Base-by-base conservation (phyloP, 2,888 invertebrate species). In the Habroteleia sp. region DNA sequence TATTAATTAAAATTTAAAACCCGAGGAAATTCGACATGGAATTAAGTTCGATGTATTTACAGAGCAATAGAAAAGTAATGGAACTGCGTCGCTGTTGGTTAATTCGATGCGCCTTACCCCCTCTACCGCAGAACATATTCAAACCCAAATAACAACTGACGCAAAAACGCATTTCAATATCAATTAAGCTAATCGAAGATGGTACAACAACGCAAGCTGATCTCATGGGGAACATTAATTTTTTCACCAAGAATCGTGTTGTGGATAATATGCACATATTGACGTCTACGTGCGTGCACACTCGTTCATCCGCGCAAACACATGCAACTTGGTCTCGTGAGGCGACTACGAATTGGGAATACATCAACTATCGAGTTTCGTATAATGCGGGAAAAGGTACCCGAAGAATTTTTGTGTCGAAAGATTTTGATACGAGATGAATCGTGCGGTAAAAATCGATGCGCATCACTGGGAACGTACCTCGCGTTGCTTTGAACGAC, bases 401-500 rank as follows among this genome's bases (percentile, higher is more conserved):
- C 41, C 17, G 11, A 44, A 25, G 44, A 14, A 39, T 37, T 48
- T 6, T 44, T 11, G 31, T 17, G 11, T 6, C 8, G 35, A 50
- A 63, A 46, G 44, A 58, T 33, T 58, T 58, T 29, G 54, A 25
- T 29, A 13, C 39, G 10, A 6, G 33, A 56, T 33, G 39, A 46
- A 48, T 37, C 41, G 29, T 33, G 41, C 17, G 6, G n/a, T 54
- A 56, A 68, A 56, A 50, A 68, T 68, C 42, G 58, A 48, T 58
- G 68, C 35, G 52, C 27, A 31, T 37, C 37, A 14, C 16, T 6
- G 17, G 6, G 10, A 69, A 69, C 71, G 62, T 71, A 71, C 71
- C 71, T 71, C 62, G 62, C 62, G 62, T 54, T 29, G 50, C 37
- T 46, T 71, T 29, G 25, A 23, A 42, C 63, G 29, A 52, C 58